phyloP scores from a whole-genome alignment of 2,113 vertebrate species.

The Tyto alba region DNA sequence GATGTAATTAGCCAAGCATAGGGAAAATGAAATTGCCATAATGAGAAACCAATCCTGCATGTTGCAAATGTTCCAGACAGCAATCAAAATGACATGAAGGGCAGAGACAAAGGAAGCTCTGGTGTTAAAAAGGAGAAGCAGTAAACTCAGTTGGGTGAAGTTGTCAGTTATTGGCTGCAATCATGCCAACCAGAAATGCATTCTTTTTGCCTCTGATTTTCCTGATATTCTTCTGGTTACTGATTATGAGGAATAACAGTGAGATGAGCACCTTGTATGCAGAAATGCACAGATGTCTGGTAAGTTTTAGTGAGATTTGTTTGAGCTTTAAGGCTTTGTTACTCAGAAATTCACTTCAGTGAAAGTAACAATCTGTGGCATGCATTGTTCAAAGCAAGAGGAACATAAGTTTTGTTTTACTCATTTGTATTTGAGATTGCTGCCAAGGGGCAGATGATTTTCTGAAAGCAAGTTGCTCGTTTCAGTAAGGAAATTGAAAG shows the following conservation, averaged over 20 bases:
- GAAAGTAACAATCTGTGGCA: not conserved
- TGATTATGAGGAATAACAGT: not conserved
- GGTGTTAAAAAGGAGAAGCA: not conserved
- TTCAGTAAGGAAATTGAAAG: not conserved
- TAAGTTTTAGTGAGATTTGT: not conserved
- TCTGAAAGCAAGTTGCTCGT: not conserved
- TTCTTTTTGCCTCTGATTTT: not conserved
- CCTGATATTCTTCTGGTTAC: not conserved
- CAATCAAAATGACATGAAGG: not conserved
- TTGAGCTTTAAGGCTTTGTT: not conserved
- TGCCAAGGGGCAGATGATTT: not conserved
- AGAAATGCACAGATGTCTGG: not conserved
- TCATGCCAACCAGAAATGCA: not conserved
- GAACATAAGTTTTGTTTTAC: not conserved
- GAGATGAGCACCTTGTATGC: not conserved
- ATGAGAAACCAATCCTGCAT: not conserved
- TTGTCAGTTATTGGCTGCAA: not conserved
- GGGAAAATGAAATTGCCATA: conserved; percentile 1
- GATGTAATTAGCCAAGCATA: not conserved
- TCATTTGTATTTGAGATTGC: not conserved
- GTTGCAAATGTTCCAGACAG: not conserved
- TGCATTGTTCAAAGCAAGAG: not conserved
- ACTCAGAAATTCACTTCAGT: not conserved
- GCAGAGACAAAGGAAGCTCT: not conserved
- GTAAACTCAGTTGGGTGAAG: not conserved